These are phyloP conservation scores for Thumatha senex DNA, from an alignment of 2,888 invertebrate genomes.

Conservation along the genomic window DNA sequence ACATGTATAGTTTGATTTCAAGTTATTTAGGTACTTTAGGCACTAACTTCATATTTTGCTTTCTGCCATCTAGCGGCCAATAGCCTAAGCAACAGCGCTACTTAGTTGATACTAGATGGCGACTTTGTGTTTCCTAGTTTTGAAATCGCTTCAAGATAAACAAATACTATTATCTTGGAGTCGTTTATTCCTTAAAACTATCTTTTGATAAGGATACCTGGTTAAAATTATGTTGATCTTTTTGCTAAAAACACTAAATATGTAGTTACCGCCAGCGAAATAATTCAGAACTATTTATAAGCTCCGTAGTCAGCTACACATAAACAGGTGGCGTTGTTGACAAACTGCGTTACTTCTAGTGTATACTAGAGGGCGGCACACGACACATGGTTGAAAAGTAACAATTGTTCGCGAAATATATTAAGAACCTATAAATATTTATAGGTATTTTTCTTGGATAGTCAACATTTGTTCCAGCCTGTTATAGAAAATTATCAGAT, in stretches of 20 bases:
- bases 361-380: neutral
- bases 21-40: no score
- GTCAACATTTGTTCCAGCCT: no score
- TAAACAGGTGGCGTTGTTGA: neutral
- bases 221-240: no score
- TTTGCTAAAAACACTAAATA: neutral
- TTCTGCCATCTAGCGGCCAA: slow-evolving; percentile 42
- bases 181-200: no score
- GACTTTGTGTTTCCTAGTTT: neutral
- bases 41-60: neutral
- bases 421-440: no score
- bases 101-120: neutral
- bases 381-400: neutral
- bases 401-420: neutral
- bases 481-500: no score
- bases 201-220: no score
- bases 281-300: neutral
- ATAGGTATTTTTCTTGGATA: no score
- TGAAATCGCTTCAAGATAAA: no score
- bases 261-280: neutral
- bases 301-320: neutral
- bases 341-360: neutral
- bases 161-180: no score
- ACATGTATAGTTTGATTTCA: no score
- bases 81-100: slow-evolving; percentile 22